These are phyloP conservation scores for Calliopsis andreniformis DNA, from an alignment of 1,140 invertebrate species.

Conservation along the genomic window DNA sequence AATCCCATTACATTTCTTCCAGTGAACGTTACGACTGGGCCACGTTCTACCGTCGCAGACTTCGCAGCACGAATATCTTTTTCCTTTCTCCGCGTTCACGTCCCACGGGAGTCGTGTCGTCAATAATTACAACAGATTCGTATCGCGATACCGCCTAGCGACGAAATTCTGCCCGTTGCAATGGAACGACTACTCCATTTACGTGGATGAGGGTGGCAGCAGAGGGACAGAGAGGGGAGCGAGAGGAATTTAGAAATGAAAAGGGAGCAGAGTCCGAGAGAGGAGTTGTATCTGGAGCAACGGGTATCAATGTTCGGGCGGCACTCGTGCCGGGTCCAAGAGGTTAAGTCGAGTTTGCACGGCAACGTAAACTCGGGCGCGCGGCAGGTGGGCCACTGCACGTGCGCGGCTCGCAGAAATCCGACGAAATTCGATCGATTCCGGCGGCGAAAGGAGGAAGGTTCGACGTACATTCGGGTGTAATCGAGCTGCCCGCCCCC, in stretches of 20 bases:
- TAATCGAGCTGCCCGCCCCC: constrained; percentile 30
- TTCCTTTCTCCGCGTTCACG: neutral
- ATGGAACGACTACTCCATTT: neutral
- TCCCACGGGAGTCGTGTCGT: neutral
- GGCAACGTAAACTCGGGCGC: constrained; percentile 45
- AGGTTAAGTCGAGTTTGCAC: constrained; percentile 51
- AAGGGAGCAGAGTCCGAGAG: neutral
- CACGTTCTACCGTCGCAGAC: no score
- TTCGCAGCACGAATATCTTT: neutral
- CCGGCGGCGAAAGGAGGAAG: constrained; percentile 51
- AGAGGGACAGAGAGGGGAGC: neutral
- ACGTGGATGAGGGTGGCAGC: no score
- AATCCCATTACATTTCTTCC: no score
- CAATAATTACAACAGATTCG: neutral
- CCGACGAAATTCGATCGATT: constrained; percentile 70
- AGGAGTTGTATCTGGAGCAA: constrained; percentile 34
- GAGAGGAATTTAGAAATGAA: neutral
- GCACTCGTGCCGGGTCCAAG: constrained; percentile 36
- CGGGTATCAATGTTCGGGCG: constrained; percentile 42
- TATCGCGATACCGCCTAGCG: neutral
- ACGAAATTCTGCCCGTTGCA: neutral
- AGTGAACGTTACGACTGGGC: no score
- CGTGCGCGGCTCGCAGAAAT: constrained; percentile 60
- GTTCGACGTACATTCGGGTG: constrained; percentile 54
- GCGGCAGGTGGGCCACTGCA: constrained; percentile 66